Base-by-base conservation (phyloP, 2,797 vertebrate species). In the Arctocebus calabarensis region DNA sequence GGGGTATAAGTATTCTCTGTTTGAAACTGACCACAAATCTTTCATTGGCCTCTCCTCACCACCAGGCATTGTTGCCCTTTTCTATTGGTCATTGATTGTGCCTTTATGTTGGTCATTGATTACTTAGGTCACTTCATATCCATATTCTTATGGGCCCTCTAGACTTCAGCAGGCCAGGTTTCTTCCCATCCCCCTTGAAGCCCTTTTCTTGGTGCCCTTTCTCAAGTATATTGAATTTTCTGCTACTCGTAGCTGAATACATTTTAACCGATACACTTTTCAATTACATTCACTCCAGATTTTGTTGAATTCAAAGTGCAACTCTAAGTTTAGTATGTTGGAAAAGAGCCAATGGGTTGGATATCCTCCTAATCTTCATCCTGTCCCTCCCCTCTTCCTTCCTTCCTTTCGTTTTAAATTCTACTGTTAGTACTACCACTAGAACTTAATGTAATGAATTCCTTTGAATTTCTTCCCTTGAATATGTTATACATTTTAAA, bases 351-450 rank as follows among this genome's bases (percentile, higher is more conserved):
- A 43, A 7, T 59, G 61, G 20, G 23, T 75, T 64, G 59, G 16
- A 52, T 90, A 90, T 43, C 17, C 29, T 45, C 10, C 10, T 5
- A 20, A 8, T 48, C 2, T 92, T 9, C 14, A 52, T 52, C 19
- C 19, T 6, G 2, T n/a, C 4, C 13, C 13, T 59, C 14, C 23
- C 25, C 16, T 23, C 37, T 59, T 27, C 11, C 19, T 62, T 75
- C 25, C 29, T 84, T 93, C 40, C 64, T 91, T 62, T n/a, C 19
- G 43, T 62, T 96, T 92, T 59, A 83, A 91, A 73, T 84, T 95
- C 29, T 95, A 43, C 37, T 70, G 7, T 88, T 84, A 94, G 59
- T 77, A 75, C 32, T 55, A 59, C 32, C 22, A 78, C 16, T 34
- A 84, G 27, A 66, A 84, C 12, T 77, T 43, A 93, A 88, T 90